phyloP scores from a whole-genome alignment of 1,140 invertebrate genomes.

The Bombyx mandarina region DNA sequence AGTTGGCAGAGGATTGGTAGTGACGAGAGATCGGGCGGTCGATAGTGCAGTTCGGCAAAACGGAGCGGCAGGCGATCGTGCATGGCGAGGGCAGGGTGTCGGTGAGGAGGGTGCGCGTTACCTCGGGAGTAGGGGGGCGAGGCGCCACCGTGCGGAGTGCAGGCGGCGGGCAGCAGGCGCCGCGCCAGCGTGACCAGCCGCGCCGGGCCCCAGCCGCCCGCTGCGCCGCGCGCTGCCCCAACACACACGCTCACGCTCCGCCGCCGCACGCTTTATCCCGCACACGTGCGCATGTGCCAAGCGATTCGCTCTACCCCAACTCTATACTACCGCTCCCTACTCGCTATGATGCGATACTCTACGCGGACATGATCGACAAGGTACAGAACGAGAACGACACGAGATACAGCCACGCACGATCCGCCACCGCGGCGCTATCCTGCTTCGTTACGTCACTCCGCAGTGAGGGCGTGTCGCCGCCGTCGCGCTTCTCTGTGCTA shows the following conservation, averaged over 20 bases:
- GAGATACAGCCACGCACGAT: background rate
- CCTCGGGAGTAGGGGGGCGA: conserved; percentile 80
- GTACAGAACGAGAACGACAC: background rate
- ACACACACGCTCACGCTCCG: conserved; percentile 66
- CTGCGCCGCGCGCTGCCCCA: conserved; percentile 61
- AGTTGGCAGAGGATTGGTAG: no score
- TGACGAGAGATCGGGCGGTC: background rate
- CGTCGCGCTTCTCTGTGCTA: no score
- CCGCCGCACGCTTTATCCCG: conserved; percentile 29
- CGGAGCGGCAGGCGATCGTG: background rate
- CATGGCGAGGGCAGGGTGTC: conserved; percentile 1
- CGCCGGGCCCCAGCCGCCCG: conserved; percentile 68
- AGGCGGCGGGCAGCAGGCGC: conserved; percentile 79
- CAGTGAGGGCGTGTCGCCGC: background rate
- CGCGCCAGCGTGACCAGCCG: conserved; percentile 69
- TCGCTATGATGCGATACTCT: conserved; percentile 5
- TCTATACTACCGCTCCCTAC: conserved; percentile 10
- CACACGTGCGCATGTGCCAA: conserved; percentile 22
- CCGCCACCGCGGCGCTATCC: background rate
- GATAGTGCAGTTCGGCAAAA: background rate
- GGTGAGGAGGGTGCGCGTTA: conserved; percentile 45
- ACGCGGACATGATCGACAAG: conserved; percentile 1
- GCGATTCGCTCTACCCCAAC: conserved; percentile 7
- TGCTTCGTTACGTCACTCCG: background rate
- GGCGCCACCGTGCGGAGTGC: conserved; percentile 79